Evolutionary conservation across 2,113 vertebrate genomes (phyloP), one percentile per base, ranked within the genome.

Genomic region (Elachura formosa): DNA sequence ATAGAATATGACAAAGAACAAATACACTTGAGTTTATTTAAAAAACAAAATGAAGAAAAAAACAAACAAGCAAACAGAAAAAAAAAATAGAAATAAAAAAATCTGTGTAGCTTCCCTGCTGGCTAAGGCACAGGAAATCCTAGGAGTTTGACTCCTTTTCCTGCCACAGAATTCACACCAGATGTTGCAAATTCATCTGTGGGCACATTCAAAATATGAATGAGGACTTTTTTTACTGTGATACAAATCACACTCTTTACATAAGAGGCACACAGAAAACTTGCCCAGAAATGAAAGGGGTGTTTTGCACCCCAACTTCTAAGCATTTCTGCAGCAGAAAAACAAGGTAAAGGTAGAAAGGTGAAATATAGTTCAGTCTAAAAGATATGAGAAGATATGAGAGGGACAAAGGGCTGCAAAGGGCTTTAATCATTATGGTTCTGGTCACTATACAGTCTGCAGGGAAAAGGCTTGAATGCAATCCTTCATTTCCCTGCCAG

Each of bases 331-430:
- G 34, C 31, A 55, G 28, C 12, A 59, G 76, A 73, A 88, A 85
- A 10, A 4, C 18, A 51, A 72, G 43, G 18, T 72, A 21, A 51
- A 51, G 17, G 19, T 14, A 56, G 5, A n/a, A 48, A 33, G 8
- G 40, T 33, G n/a, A 34, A 34, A 10, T 12, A 29, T 10, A 11
- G 15, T 49, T 94, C 1, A 6, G 6, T 9, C 26, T 55, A 52
- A 26, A 86, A 23, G 14, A 38, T 11, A 24, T 48, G 16, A 24
- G 24, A 84, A 83, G 21, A 49, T 33, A 28, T 25, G 40, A 68
- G 33, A 83, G 16, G 14, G 59, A 8, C 22, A 22, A n/a, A n/a
- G n/a, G n/a, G n/a, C 10, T 25, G 11, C 0, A 0, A 61, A 67
- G 38, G 40, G 29, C 14, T 86, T 76, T 73, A 86, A 55, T 67